Evolutionary conservation across 2,113 vertebrate genomes (phyloP), one percentile per base, ranked within the genome.

Genomic region (Tupaia tana): DNA sequence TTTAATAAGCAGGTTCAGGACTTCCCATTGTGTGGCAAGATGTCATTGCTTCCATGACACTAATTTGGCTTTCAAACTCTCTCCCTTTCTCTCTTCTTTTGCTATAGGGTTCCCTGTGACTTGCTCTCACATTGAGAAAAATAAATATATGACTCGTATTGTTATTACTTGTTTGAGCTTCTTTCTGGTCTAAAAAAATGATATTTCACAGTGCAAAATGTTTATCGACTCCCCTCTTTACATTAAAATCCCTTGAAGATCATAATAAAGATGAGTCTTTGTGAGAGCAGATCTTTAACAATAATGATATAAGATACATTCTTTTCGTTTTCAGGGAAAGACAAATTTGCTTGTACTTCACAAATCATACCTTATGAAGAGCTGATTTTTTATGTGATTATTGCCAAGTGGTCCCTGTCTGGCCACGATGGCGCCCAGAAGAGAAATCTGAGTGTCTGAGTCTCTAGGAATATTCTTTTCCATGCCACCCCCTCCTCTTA

Each of bases 11-110:
- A 97, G 94, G 80, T 96, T 97, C 54, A 52, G 58, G 86, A 58
- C 90, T 93, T 96, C 95, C 96, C 90, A 95, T 97, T 97, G 97
- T 97, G 96, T 82, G 88, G 77, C 73, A 88, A 96, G 97, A 96
- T 95, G 81, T 90, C 93, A 8, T 80, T 94, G 95, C 91, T 93
- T 96, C 86, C 77, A 94, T 96, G 97, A 97, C 94, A 95, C 93
- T 87, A 86, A 71, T 96, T 97, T 97, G 90, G 91, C 97, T 97
- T 96, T 94, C 91, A 95, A 64, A 89, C 59, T 71, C 87, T 93
- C 59, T 92, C 74, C 59, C 58, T 95, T 80, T 58, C 61, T 61
- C 85, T 95, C 70, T 93, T 96, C 78, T 43, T 71, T 96, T 91
- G 93, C 93, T 94, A 16, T 61, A 85, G 86, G 87, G 73, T 95